phyloP scores from a whole-genome alignment of 2,888 invertebrate genomes.

The Sinodicranocentrus sp. region DNA sequence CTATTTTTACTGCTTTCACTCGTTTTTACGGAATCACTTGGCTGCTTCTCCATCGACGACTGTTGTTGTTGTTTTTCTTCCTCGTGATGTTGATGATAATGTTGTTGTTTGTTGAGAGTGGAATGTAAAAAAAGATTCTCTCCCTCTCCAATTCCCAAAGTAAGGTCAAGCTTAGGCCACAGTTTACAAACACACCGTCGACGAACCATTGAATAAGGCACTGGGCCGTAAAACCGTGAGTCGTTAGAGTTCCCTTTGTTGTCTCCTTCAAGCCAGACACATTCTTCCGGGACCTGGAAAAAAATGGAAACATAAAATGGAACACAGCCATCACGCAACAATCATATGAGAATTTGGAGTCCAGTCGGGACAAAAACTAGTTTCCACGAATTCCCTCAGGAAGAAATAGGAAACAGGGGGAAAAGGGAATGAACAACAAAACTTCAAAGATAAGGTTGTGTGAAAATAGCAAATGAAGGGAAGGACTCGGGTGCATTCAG shows the following conservation, averaged over 20 bases:
- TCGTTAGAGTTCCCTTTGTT: constrained; percentile 90
- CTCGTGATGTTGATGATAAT: neutral
- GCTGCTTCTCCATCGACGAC: neutral
- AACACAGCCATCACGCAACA: neutral
- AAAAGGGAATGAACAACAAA: neutral
- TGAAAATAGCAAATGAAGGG: constrained; percentile 12
- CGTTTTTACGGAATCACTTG: neutral
- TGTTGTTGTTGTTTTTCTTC: neutral
- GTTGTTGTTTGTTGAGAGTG: neutral
- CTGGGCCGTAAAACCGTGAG: constrained; percentile 90
- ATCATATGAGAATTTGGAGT: neutral
- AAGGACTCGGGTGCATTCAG: neutral
- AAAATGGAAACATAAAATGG: constrained; percentile 1
- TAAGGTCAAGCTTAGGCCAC: constrained; percentile 82
- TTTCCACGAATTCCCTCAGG: constrained; percentile 15
- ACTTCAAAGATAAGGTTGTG: constrained; percentile 17
- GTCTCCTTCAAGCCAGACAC: constrained; percentile 96
- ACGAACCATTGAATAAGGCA: constrained; percentile 90
- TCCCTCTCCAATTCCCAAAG: constrained; percentile 44
- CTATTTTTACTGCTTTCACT: constrained; percentile 13
- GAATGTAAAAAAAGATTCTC: too few species aligned
- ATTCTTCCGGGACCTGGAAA: constrained; percentile 83
- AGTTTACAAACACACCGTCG: constrained; percentile 89
- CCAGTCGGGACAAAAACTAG: neutral
- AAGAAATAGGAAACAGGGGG: neutral